Conservation (phyloP, 1,140 invertebrate genomes). For the Tetraneura akinire region DNA sequence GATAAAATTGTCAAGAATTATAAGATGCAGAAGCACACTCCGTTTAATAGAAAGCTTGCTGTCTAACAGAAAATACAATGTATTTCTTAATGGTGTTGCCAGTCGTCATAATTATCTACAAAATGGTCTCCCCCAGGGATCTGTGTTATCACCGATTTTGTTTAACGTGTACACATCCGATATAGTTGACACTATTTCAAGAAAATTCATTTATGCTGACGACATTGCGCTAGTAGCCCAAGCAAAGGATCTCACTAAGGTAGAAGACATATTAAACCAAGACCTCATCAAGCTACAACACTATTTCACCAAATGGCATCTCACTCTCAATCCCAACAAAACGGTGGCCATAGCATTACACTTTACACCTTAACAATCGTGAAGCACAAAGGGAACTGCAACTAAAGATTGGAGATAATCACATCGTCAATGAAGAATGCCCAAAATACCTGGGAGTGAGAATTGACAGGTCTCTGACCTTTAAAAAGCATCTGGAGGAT, state of each 20-base stretch:
- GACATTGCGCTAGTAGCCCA: constrained; percentile 25
- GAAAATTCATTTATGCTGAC: constrained; percentile 7
- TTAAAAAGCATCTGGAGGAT: constrained; percentile 3
- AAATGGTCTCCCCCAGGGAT: too few species aligned
- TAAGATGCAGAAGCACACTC: too few species aligned
- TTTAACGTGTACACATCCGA: not conserved
- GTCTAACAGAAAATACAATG: too few species aligned
- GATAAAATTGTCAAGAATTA: too few species aligned
- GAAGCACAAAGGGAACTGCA: constrained; percentile 7
- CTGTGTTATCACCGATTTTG: too few species aligned
- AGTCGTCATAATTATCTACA: too few species aligned
- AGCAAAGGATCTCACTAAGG: not conserved
- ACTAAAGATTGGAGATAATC: constrained; percentile 13
- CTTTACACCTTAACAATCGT: constrained; percentile 7
- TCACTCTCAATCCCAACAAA: not conserved
- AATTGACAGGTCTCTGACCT: constrained; percentile 23
- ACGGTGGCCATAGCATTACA: not conserved
- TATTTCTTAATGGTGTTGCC: too few species aligned
- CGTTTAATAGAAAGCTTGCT: too few species aligned
- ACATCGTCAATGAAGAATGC: not conserved
- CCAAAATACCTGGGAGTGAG: constrained; percentile 21
- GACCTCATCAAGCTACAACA: constrained; percentile 7
- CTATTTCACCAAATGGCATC: constrained; percentile 5
- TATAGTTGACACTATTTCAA: not conserved
- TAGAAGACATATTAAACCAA: constrained; percentile 6